Evolutionary conservation across 2,888 invertebrate genomes (phyloP).

Genomic region (Tipula confusa): DNA sequence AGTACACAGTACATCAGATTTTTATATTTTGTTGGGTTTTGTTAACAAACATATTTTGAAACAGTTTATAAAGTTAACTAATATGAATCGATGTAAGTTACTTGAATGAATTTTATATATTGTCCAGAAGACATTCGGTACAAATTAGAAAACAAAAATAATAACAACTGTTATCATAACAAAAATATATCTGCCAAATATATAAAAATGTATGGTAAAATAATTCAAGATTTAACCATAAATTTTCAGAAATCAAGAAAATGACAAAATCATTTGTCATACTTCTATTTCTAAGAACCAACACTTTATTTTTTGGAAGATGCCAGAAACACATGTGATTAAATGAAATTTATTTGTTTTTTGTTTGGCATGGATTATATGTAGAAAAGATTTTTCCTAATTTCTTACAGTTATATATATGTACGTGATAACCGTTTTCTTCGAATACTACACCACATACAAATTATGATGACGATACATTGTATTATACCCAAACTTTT

Average conservation of each 20-base stretch:
- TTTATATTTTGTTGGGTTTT: no score
- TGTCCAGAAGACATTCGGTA: no score
- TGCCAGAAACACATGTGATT: background rate
- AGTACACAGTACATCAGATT: no score
- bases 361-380: background rate
- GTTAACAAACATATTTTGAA: no score
- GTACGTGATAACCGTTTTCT: background rate
- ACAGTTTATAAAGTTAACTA: no score
- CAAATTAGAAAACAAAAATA: no score
- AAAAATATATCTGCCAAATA: background rate
- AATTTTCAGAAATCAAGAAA: background rate
- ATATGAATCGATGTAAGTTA: no score
- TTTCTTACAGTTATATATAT: background rate
- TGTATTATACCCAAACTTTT: background rate
- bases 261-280: background rate
- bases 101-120: no score
- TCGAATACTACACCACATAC: background rate
- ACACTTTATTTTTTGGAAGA: background rate
- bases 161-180: background rate
- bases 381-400: background rate
- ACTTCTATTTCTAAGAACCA: background rate
- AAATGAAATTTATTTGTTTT: background rate
- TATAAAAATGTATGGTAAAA: background rate
- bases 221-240: background rate
- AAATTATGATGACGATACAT: background rate